phyloP scores from a whole-genome alignment of 2,888 invertebrate species.

The Nyleta sp. region DNA sequence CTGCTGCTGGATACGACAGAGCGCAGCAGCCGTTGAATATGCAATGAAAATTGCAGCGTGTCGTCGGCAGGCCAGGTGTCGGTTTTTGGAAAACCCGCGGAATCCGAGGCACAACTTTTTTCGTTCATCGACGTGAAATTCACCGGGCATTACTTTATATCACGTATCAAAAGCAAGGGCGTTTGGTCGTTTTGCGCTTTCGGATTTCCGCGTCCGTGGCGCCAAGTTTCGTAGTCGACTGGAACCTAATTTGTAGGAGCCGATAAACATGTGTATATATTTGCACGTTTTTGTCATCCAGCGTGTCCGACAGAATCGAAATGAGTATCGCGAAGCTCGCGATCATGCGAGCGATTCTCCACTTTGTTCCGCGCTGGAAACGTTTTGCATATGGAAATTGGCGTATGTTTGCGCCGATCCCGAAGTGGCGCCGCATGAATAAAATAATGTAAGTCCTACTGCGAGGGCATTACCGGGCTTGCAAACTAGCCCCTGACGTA shows the following conservation, averaged over 20 bases:
- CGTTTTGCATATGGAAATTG: constrained; percentile 77
- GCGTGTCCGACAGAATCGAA: constrained; percentile 31
- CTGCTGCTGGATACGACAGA: constrained; percentile 74
- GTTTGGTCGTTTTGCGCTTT: background rate
- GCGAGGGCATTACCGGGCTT: constrained; percentile 19
- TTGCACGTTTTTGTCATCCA: constrained; percentile 31
- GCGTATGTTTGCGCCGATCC: constrained; percentile 68
- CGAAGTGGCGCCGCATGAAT: constrained; percentile 72
- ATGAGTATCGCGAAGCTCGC: constrained; percentile 47
- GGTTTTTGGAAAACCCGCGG: constrained; percentile 49
- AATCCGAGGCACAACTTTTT: no score
- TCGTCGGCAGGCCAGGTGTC: constrained; percentile 49
- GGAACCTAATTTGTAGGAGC: constrained; percentile 14
- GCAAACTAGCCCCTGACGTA: constrained; percentile 27
- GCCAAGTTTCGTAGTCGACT: background rate
- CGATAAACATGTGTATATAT: constrained; percentile 23
- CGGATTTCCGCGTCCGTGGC: no score
- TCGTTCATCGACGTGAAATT: constrained; percentile 2
- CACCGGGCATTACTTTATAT: constrained; percentile 2
- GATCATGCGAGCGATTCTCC: constrained; percentile 56
- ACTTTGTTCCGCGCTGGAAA: constrained; percentile 68
- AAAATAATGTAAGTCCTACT: constrained; percentile 74
- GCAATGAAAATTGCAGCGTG: constrained; percentile 72
- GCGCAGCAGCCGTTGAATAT: constrained; percentile 75
- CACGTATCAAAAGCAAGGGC: background rate